phyloP scores from a whole-genome alignment of 2,113 vertebrate species.

The Syrmaticus mikado region DNA sequence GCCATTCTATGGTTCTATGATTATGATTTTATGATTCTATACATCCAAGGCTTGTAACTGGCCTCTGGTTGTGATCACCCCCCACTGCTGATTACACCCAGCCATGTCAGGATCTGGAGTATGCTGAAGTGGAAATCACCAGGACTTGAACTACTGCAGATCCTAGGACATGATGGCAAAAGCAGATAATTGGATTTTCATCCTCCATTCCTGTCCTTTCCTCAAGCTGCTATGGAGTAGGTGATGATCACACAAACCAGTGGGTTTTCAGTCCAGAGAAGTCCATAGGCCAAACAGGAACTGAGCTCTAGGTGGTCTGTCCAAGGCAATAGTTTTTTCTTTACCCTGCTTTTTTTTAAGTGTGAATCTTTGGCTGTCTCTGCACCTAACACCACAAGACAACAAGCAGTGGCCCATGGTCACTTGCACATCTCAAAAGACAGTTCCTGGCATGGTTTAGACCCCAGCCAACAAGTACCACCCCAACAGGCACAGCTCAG shows the following conservation, averaged over 20 bases:
- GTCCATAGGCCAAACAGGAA: background rate
- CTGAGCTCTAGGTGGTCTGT: background rate
- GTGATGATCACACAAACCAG: background rate
- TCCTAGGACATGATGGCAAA: no score
- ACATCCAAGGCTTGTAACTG: background rate
- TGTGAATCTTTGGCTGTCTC: background rate
- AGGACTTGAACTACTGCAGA: background rate
- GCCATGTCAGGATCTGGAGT: background rate
- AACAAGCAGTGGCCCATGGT: background rate
- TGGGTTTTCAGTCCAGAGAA: accelerated
- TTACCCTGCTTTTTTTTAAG: background rate
- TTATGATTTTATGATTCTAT: accelerated
- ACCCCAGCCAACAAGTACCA: background rate
- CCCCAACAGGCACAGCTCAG: background rate
- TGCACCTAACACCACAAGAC: background rate
- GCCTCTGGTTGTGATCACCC: background rate
- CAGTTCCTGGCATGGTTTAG: background rate
- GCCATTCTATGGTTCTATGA: no score
- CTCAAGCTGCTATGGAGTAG: accelerated
- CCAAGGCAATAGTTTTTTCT: background rate
- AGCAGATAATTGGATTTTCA: no score
- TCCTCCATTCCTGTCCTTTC: background rate
- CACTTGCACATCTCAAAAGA: background rate
- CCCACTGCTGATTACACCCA: background rate
- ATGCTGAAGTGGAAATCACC: background rate